Evolutionary conservation across 2,113 vertebrate species (phyloP).

Genomic region (Antigone vipio): DNA sequence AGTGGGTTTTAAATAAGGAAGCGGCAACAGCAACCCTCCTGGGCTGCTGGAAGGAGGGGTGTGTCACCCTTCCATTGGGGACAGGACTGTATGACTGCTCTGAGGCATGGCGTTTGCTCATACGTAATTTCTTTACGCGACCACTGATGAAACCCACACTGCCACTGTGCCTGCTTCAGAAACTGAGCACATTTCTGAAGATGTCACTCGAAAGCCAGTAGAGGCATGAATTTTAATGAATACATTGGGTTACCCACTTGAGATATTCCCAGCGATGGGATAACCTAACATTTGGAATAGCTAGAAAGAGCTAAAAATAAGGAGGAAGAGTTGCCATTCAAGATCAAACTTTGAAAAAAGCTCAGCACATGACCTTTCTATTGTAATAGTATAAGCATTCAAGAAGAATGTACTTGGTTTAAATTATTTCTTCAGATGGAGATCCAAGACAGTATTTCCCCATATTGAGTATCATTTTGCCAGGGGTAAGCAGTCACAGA

Average conservation of each 20-base stretch:
- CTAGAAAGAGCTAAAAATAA: conserved; percentile 11
- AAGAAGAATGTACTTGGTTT: neutral
- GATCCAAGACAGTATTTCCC: neutral
- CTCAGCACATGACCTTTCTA: neutral
- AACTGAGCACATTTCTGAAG: neutral
- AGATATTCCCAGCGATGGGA: neutral
- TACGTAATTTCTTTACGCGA: neutral
- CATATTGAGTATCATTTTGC: neutral
- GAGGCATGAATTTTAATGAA: neutral
- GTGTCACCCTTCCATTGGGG: neutral
- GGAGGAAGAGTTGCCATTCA: neutral
- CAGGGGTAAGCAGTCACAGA: neutral
- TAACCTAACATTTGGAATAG: neutral
- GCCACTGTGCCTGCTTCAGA: neutral
- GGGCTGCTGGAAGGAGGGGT: neutral
- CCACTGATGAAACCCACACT: neutral
- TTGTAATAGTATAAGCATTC: neutral
- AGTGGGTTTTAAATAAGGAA: neutral
- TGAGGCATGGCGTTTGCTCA: accelerated
- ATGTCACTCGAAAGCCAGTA: neutral
- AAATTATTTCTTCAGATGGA: neutral
- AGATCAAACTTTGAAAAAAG: conserved; percentile 3
- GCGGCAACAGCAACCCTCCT: neutral
- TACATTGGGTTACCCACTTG: neutral
- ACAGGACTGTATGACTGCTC: neutral